Percentiles rank a stretch among this genome's conserved stretches.
These are phyloP conservation scores for Sycon ciliatum DNA, from an alignment of 37 sponge, comb jelly and placozoan species.

Conservation along the genomic window DNA sequence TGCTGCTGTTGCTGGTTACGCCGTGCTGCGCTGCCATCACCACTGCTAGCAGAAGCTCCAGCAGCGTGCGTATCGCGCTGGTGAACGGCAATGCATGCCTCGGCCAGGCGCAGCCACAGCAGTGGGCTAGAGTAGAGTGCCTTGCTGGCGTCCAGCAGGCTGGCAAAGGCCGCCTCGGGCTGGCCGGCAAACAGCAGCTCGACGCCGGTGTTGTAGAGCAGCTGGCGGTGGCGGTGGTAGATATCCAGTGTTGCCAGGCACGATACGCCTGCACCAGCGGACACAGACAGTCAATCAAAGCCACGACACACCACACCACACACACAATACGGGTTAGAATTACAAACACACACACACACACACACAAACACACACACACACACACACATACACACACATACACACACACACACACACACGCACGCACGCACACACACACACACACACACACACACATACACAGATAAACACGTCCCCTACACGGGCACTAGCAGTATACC, in stretches of 20 bases:
- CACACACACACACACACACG: constrained; percentile 19
- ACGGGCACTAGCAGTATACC: neutral
- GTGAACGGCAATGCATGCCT: constrained; percentile 65
- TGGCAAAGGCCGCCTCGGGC: constrained; percentile 76
- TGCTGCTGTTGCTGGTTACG: too few species aligned
- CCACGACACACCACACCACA: too few species aligned
- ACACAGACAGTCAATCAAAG: too few species aligned
- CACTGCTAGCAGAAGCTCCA: too few species aligned
- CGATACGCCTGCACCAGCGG: too few species aligned
- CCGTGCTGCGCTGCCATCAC: constrained; percentile 1
- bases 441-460: constrained; percentile 9
- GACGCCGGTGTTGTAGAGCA: constrained; percentile 85
- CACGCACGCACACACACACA: neutral
- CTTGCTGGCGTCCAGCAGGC: constrained; percentile 76
- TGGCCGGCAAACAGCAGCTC: constrained; percentile 83
- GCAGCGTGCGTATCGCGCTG: too few species aligned
- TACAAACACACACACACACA: too few species aligned
- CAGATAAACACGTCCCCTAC: neutral
- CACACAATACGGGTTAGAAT: too few species aligned
- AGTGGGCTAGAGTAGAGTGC: constrained; percentile 84
- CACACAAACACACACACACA: too few species aligned
- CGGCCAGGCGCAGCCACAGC: constrained; percentile 89
- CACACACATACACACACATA: constrained; percentile 2
- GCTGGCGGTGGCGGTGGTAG: constrained; percentile 78
- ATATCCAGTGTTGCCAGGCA: too few species aligned